Evolutionary conservation across 2,888 invertebrate genomes (phyloP), one percentile per base, ranked within the genome.

Genomic region (Ypsolopha scabrella): DNA sequence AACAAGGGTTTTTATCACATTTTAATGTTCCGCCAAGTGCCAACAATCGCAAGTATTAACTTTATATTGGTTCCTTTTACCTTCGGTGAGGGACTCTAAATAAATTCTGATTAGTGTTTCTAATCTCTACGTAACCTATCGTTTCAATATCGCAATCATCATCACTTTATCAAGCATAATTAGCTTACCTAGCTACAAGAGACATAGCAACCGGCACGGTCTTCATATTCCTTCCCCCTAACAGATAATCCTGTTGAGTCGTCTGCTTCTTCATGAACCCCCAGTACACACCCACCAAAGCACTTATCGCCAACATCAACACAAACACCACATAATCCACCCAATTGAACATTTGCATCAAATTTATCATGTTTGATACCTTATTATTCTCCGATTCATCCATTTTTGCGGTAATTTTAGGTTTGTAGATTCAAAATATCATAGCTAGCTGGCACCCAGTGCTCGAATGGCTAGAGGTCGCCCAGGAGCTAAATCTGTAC

Each of bases 161-260:
- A 24, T 24, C 24, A 24, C 24, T 24, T 2, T 33, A 7, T 6
- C 14, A 33, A 38, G 35, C n/a, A 50, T n/a, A n/a, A n/a, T n/a
- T n/a, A 6, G 44, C 70, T 65, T 70, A 93, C 93, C 93, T 95
- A 51, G 96, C 95, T 54, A 96, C 91, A 37, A 96, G 87, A 0
- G 95, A 96, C 88, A 96, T 89, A 36, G 94, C 89, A 51, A 96
- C 92, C 3, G 96, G 96, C 67, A 96, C 87, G 13, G 92, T 90
- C 64, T 91, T 89, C 94, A 96, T 94, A 63, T 91, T 91, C 60
- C 94, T 88, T 52, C 93, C 93, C 24, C 94, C 95, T 52, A 95
- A 90, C 50, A 96, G 87, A 68, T 95, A 95, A 67, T 93, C 92
- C 68, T 90, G 88, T 51, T 90, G 88, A 6, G 83, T 87, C 0